Evolutionary conservation across 2,797 vertebrate genomes (phyloP).

Genomic region (Selene dorsalis): DNA sequence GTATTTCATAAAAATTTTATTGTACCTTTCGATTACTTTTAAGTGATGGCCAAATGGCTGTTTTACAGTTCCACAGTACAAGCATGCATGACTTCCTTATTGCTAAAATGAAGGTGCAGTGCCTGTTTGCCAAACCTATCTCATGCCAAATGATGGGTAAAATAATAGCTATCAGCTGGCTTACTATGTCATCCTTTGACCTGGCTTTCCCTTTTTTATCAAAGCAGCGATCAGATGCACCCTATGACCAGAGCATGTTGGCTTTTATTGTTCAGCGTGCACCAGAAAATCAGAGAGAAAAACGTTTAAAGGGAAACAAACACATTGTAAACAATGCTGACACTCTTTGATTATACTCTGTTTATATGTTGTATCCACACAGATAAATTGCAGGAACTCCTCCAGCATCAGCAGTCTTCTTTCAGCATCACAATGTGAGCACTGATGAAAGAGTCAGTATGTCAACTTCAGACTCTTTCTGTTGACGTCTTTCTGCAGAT

Average conservation of each 20-base stretch:
- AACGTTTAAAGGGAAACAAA: neutral
- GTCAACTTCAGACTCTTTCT: neutral
- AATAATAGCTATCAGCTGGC: conserved; percentile 22
- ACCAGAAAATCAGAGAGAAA: neutral
- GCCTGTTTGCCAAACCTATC: neutral
- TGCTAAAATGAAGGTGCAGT: conserved; percentile 10
- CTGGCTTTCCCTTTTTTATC: conserved; percentile 23
- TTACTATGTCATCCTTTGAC: conserved; percentile 6
- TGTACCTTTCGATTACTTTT: neutral
- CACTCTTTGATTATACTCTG: neutral
- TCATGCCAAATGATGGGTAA: conserved; percentile 20
- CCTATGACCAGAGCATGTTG: conserved; percentile 10
- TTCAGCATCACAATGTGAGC: neutral
- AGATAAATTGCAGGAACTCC: conserved; percentile 7
- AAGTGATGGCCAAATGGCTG: neutral
- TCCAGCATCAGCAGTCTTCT: conserved; percentile 7
- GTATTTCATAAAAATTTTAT: conserved; percentile 15
- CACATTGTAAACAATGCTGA: conserved; percentile 9
- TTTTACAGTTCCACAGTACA: conserved; percentile 11
- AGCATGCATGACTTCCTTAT: conserved; percentile 19
- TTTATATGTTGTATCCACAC: conserved; percentile 16
- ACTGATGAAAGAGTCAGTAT: neutral
- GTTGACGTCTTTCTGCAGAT: conserved; percentile 12
- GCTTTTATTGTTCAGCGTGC: neutral
- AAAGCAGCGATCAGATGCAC: neutral